A percentile compares a stretch with the other conserved stretches of the same genome.
Evolutionary conservation across 35 echinoderm and acorn worm species (phyloP).

Genomic region (Diadema setosum): DNA sequence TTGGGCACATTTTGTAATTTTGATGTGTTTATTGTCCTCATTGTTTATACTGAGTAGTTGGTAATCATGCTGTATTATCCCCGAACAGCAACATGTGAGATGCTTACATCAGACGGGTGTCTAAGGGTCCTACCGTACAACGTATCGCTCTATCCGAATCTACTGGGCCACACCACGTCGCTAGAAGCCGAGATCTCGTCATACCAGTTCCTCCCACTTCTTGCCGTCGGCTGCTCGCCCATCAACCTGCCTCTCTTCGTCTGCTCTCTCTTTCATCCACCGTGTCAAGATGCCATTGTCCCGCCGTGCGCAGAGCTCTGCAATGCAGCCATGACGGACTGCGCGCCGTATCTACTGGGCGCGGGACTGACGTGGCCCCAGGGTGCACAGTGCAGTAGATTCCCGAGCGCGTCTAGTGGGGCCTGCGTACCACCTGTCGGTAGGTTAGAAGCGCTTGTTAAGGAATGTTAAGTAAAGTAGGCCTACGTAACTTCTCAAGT

Average conservation of each 20-base stretch:
- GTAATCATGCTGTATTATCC: too few species aligned
- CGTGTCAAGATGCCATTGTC: not conserved
- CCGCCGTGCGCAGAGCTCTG: not conserved
- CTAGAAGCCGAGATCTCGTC: not conserved
- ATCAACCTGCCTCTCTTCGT: constrained; percentile 7
- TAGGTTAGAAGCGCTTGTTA: not conserved
- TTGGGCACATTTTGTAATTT: too few species aligned
- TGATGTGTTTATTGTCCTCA: too few species aligned
- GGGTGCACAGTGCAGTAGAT: not conserved
- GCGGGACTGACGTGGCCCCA: not conserved
- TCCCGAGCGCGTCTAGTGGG: not conserved
- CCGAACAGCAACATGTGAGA: not conserved
- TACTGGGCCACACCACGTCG: not conserved
- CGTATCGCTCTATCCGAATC: not conserved
- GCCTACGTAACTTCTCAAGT: too few species aligned
- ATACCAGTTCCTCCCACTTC: not conserved
- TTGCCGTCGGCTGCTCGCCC: not conserved
- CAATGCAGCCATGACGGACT: not conserved
- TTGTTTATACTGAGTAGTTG: too few species aligned
- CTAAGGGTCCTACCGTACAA: not conserved
- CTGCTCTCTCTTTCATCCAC: not conserved
- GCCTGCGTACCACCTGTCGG: not conserved
- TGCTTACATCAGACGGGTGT: not conserved
- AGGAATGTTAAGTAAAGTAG: too few species aligned
- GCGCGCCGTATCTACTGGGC: not conserved